Base-by-base conservation (phyloP, 2,797 vertebrate species). In the Poecilia velifera region DNA sequence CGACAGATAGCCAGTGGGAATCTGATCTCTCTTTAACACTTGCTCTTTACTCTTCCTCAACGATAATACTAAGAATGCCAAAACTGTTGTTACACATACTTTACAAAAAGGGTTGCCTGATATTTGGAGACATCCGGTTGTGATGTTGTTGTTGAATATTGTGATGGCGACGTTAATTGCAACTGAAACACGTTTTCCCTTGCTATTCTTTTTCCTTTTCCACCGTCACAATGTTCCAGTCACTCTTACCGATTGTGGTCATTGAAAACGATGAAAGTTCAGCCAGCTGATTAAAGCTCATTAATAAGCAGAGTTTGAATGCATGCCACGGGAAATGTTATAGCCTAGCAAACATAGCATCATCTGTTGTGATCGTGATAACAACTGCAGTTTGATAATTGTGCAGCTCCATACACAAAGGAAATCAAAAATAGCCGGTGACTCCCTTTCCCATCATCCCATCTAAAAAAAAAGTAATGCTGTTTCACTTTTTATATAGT, bases 1-100 rank as follows among this genome's bases (percentile, higher is more conserved):
- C 88, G 87, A 93, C 89, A 90, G 85, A 90, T 86, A 91, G 91
- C 90, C 91, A 95, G 90, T 78, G 85, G 78, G 86, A 92, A 92
- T 93, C 89, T 90, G 85, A 91, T 80, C 88, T 87, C 89, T 91
- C 91, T 81, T 79, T 80, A 82, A 88, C 78, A 73, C 80, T 81
- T 82, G 85, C 82, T 86, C 84, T 89, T 85, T 89, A 91, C 92
- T 91, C 82, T 91, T 92, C 82, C 79, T 92, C 71, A 85, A 91
- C 82, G 79, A 92, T 89, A 83, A 91, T 78, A 89, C 88, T 45
- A 72, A 76, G 70, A 87, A 94, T 91, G 94, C 94, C 94, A 95
- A 96, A 96, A 94, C 90, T 90, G 80, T 89, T 90, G 83, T 90
- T 88, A 87, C 75, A 86, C 81, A 87, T 79, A 86, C 84, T 91